Evolutionary conservation across 2,113 vertebrate species (phyloP).

Genomic region (Actinemys pallida): DNA sequence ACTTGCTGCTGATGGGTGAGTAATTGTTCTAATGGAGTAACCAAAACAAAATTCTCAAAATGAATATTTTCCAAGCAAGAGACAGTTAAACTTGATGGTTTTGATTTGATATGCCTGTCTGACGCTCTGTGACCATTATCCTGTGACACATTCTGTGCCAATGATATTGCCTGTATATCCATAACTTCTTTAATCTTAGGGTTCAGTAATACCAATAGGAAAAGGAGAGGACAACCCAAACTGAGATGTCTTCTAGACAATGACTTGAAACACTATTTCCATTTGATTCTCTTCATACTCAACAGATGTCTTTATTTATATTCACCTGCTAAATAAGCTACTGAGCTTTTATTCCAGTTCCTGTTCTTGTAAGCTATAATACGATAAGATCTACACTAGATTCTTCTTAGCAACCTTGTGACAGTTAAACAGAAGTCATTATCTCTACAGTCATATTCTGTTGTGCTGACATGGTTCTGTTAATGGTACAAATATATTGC

Average conservation of each 20-base stretch:
- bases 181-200: neutral
- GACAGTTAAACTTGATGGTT: neutral
- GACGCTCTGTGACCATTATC: neutral
- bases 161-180: neutral
- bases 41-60: neutral
- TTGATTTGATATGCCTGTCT: neutral
- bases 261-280: neutral
- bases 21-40: neutral
- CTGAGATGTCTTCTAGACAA: neutral
- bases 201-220: neutral
- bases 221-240: neutral
- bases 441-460: conserved; percentile 5
- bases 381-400: conserved; percentile 5
- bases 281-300: neutral
- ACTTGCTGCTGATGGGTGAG: neutral
- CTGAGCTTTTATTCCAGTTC: conserved; percentile 16
- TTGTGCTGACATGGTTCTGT: conserved; percentile 9
- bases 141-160: neutral
- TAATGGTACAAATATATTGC: neutral
- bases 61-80: neutral
- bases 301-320: conserved; percentile 25
- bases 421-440: neutral
- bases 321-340: conserved; percentile 13
- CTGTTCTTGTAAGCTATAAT: conserved; percentile 11
- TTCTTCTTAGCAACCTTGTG: conserved; percentile 17